Conservation (phyloP, 1,140 invertebrate genomes). For the Musca domestica region DNA sequence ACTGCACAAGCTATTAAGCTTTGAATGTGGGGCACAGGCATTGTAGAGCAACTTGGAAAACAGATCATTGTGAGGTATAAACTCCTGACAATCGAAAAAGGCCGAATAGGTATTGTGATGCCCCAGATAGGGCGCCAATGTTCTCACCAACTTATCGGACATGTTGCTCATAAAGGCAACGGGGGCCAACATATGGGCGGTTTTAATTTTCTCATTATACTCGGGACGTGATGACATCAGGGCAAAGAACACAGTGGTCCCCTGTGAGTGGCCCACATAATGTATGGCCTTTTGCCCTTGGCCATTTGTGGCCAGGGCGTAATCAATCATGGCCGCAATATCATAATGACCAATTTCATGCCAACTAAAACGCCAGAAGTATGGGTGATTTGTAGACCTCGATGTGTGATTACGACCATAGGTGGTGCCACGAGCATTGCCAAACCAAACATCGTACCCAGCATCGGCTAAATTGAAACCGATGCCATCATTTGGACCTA, state of each 20-base stretch:
- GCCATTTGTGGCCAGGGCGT: slow-evolving; percentile 58
- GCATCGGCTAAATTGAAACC: slow-evolving; percentile 64
- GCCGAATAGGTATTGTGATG: slow-evolving; percentile 44
- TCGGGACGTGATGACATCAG: slow-evolving; percentile 57
- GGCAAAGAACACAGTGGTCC: slow-evolving; percentile 60
- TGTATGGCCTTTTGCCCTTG: slow-evolving; percentile 55
- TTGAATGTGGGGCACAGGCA: slow-evolving; percentile 55
- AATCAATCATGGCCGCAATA: slow-evolving; percentile 60
- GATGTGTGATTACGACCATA: slow-evolving; percentile 59
- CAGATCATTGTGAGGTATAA: slow-evolving; percentile 38
- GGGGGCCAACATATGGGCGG: slow-evolving; percentile 61
- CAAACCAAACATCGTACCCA: slow-evolving; percentile 69
- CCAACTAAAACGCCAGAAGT: slow-evolving; percentile 56
- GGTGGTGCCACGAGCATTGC: slow-evolving; percentile 65
- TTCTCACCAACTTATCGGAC: slow-evolving; percentile 40
- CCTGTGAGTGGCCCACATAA: slow-evolving; percentile 67
- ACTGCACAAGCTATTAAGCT: slow-evolving; percentile 41
- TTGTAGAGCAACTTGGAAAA: slow-evolving; percentile 36
- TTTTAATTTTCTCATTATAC: slow-evolving; percentile 60
- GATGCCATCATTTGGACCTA: slow-evolving; percentile 60
- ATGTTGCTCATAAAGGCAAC: slow-evolving; percentile 55
- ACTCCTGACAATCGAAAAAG: slow-evolving; percentile 53
- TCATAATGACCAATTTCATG: slow-evolving; percentile 63
- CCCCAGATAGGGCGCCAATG: slow-evolving; percentile 36
- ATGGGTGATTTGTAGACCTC: slow-evolving; percentile 35